Conservation (phyloP, 2,797 vertebrate species). For the Galago senegalensis region DNA sequence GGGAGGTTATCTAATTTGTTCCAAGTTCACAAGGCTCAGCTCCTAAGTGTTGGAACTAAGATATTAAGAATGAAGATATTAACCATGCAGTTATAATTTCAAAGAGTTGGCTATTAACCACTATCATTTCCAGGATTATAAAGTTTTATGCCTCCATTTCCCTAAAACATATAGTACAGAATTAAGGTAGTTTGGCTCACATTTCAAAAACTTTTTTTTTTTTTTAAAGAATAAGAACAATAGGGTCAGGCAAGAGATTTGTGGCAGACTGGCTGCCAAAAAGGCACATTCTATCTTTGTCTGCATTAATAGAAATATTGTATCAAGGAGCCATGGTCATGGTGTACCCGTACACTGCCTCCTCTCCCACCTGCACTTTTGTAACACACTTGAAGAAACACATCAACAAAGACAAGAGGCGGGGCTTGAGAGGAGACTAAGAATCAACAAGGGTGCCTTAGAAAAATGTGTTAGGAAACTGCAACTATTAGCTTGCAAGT, state of each 20-base stretch:
- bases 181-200: not conserved
- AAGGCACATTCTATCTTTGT: not conserved
- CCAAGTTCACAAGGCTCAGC: constrained; percentile 2
- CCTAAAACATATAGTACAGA: not conserved
- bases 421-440: constrained; percentile 24
- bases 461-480: constrained; percentile 26
- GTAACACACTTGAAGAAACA: not conserved
- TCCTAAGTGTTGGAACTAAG: not conserved
- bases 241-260: not conserved
- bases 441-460: not conserved
- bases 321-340: constrained; percentile 52
- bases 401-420: constrained; percentile 41
- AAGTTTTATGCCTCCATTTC: constrained; percentile 30
- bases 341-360: not conserved
- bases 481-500: not conserved
- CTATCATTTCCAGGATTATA: not conserved
- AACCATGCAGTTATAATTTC: not conserved
- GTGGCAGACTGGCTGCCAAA: not conserved
- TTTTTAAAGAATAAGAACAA: constrained; percentile 34
- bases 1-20: constrained; percentile 36
- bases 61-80: not conserved
- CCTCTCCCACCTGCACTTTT: not conserved
- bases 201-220: not conserved
- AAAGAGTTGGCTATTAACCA: not conserved
- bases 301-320: constrained; percentile 66